Base-by-base conservation (phyloP, 92 coral and sea anemone species). In the Zoanthus solanderi region DNA sequence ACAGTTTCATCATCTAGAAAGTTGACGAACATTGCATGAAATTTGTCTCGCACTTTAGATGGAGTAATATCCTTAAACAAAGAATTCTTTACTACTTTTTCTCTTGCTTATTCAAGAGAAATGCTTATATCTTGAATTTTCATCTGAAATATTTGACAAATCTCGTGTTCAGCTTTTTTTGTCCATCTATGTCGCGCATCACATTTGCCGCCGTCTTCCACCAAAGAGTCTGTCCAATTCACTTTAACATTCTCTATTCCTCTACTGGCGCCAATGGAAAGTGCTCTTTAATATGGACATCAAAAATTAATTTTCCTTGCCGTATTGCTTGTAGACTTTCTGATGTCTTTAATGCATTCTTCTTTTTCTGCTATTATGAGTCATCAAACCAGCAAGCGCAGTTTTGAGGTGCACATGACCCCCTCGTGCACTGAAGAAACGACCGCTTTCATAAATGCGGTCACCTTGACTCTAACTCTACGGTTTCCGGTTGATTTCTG, bases 381-480 rank as follows among this genome's bases (percentile, higher is more conserved):
- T 60, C 68, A 17, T 60, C 68, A 60, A 60, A 13, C 1, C 11
- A 60, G 16, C 68, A 60, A 60, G 68, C 68, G 68, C 14, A 60
- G 17, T 18, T 60, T 60, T 60, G 68, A 60, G 23, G 23, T 23
- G 23, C 23, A 23, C 23, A 23, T 23, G 23, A 23, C 23, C 23
- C 68, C 68, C 68, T 60, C 68, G 68, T 60, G 68, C 68, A 60
- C 68, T 10, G 23, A 4, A 60, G 68, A 60, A 60, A 76, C 91
- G 30, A 88, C 83, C 8, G 91, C 91, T 87, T 88, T 88, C 54
- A 84, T 82, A 31, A 86, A 86, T 6, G 89, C 78, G 30, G 89
- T 84, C n/a, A 84, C 89, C 45, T 86, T 86, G n/a, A 86, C 75
- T 57, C 84, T 56, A 29, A 30, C 73, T 11, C 29, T 73, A 44